Evolutionary conservation across 2,888 invertebrate species (phyloP).

Genomic region (Hermaeophaga mercurialis): DNA sequence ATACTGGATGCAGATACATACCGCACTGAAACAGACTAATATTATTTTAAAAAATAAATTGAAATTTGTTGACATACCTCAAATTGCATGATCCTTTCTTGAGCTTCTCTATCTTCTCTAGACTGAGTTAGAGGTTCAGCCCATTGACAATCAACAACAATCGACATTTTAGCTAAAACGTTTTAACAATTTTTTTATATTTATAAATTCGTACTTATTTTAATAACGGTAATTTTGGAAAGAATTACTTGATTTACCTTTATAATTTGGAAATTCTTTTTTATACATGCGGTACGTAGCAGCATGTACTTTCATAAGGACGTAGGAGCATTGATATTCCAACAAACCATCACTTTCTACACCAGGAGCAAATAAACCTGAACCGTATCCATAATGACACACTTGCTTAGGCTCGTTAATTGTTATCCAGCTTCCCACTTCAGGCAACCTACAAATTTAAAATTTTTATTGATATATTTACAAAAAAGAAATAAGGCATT

Average conservation of each 20-base stretch:
- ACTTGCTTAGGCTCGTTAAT: slow-evolving; percentile 21
- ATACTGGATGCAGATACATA: slow-evolving; percentile 62
- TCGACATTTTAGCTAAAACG: slow-evolving; percentile 25
- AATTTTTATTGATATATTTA: too few relatives aligned
- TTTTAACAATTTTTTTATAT: too few relatives aligned
- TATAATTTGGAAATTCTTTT: slow-evolving; percentile 54
- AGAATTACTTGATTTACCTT: too few relatives aligned
- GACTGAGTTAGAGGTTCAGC: slow-evolving; percentile 12
- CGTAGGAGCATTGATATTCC: slow-evolving; percentile 68
- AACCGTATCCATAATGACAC: slow-evolving; percentile 46
- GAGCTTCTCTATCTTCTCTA: slow-evolving; percentile 16
- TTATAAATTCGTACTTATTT: too few relatives aligned
- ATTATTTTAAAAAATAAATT: background rate
- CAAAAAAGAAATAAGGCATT: too few relatives aligned
- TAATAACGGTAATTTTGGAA: too few relatives aligned
- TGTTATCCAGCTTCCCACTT: slow-evolving; percentile 48
- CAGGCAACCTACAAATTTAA: slow-evolving; percentile 42
- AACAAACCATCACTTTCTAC: slow-evolving; percentile 63
- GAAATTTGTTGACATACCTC: too few relatives aligned
- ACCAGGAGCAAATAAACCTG: slow-evolving; percentile 60
- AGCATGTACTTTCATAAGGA: slow-evolving; percentile 69
- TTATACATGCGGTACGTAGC: slow-evolving; percentile 68
- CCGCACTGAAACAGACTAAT: slow-evolving; percentile 27
- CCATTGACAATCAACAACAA: slow-evolving; percentile 14
- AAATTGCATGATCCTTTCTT: slow-evolving; percentile 19